Evolutionary conservation across 2,113 vertebrate species (phyloP).

Genomic region (Indri indri): DNA sequence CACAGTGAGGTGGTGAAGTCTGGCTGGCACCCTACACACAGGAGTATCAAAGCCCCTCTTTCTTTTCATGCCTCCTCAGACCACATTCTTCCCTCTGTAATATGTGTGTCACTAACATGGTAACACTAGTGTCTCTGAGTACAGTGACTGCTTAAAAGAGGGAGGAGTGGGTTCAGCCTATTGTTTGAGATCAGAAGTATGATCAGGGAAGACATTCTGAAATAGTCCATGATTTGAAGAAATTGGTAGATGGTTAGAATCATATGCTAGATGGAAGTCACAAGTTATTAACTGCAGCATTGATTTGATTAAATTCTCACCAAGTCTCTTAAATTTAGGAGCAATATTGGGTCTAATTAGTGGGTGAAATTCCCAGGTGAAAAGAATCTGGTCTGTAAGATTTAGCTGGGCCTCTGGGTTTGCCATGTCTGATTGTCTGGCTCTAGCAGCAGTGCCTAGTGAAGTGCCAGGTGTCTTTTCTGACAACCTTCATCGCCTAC

Average conservation of each 20-base stretch:
- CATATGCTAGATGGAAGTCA: background rate
- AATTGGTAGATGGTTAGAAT: background rate
- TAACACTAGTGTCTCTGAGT: background rate
- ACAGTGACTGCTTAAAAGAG: background rate
- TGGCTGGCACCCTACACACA: background rate
- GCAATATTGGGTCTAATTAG: background rate
- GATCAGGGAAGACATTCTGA: slow-evolving; percentile 10
- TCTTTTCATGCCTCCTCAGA: background rate
- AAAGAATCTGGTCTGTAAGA: background rate
- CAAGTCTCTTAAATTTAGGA: background rate
- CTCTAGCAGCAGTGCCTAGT: background rate
- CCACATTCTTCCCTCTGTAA: background rate
- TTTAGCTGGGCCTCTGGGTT: background rate
- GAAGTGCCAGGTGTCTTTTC: background rate
- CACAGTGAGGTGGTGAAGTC: background rate
- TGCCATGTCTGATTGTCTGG: background rate
- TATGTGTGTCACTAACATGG: background rate
- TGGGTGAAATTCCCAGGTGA: background rate
- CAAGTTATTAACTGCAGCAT: background rate
- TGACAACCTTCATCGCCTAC: background rate
- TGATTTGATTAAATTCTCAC: background rate
- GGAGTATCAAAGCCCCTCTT: background rate
- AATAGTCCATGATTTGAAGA: background rate
- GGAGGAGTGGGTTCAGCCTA: background rate
- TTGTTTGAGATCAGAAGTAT: background rate